phyloP scores from a whole-genome alignment of 2,113 vertebrate species.

The Scalopus aquaticus region DNA sequence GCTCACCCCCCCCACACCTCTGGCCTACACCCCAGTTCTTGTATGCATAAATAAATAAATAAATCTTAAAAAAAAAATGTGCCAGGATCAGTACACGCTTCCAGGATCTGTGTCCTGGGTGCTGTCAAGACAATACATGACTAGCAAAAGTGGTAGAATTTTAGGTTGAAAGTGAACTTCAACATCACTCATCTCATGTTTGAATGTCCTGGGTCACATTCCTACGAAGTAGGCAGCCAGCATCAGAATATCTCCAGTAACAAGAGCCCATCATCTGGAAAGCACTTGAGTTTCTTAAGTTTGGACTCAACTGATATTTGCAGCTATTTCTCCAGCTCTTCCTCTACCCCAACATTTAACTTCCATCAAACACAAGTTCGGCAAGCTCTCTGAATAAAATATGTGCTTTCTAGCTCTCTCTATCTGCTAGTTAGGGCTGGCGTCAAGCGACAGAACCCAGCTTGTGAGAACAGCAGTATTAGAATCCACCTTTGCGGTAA shows the following conservation, averaged over 20 bases:
- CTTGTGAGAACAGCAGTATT: not conserved
- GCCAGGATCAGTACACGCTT: no score
- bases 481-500: not conserved
- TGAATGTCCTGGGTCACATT: not conserved
- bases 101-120: not conserved
- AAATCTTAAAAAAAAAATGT: no score
- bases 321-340: not conserved
- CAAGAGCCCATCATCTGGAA: not conserved
- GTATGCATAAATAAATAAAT: no score
- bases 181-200: not conserved
- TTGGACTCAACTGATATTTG: not conserved
- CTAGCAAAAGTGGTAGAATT: not conserved
- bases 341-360: not conserved
- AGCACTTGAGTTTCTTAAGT: not conserved
- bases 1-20: no score
- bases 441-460: not conserved
- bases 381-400: not conserved
- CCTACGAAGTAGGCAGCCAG: no score
- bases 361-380: not conserved
- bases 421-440: not conserved
- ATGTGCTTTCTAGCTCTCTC: not conserved
- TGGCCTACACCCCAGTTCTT: no score
- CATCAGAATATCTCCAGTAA: not conserved
- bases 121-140: not conserved
- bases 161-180: constrained; percentile 28